Evolutionary conservation across 2,113 vertebrate genomes (phyloP), one percentile per base, ranked within the genome.

Genomic region (Sturnira hondurensis): DNA sequence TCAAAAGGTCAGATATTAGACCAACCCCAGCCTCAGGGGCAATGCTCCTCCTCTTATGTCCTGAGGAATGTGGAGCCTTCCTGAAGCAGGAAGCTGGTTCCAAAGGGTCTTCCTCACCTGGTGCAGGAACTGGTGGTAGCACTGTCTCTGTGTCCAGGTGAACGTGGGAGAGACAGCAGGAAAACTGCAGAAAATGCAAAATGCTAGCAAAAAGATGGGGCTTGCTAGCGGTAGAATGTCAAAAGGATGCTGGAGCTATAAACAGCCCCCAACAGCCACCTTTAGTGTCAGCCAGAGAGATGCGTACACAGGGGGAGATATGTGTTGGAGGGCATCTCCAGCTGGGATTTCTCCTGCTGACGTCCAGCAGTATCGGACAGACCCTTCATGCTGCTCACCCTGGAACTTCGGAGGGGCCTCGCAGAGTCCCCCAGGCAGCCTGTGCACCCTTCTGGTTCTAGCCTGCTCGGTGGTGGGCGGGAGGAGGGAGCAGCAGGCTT

Each of bases 261-360:
- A 56, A 38, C 41, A 45, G 78, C 31, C 33, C 36, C 58, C 56
- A 31, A 12, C 12, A 56, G 33, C 19, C 50, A 33, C 38, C 36
- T 38, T 24, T 17, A 77, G 7, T 50, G 28, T 38, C 26, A 9
- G 9, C 54, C 41, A 61, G 38, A 12, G 31, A 70, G 33, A 50
- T 36, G 0, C 28, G 24, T 12, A 47, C 0, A 1, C 7, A 28
- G 0, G 14, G 41, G 6, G 5, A 38, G 50, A 33, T 16, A 50
- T 83, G 47, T 4, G 1, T 33, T 33, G 38, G 19, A 94, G 47
- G 45, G 56, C 9, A 26, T 13, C 33, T 41, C 50, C 58, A 33
- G 19, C 33, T 14, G 7, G 47, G 33, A 77, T 36, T 68, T 54
- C 73, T 50, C 50, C 20, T 52, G 17, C 38, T 68, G 24, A 14